Evolutionary conservation across 1,140 invertebrate species (phyloP).

Genomic region (Apis mellifera): Amel_HAv3.1 CM009931.2:6227001-6227500

Average conservation of each 20-base stretch:
- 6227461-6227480: neutral
- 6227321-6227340: neutral
- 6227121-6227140: neutral
- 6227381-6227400: conserved; percentile 12
- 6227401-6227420: conserved; percentile 9
- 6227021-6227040: neutral
- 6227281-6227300: neutral
- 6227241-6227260: neutral
- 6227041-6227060: neutral
- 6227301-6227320: conserved; percentile 3
- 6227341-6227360: too few relatives aligned
- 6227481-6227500: neutral
- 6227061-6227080: neutral
- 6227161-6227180: conserved; percentile 60
- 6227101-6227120: conserved; percentile 1
- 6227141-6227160: conserved; percentile 65
- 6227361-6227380: neutral
- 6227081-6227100: neutral
- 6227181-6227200: conserved; percentile 52
- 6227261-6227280: neutral
- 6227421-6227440: neutral
- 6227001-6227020: neutral
- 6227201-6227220: conserved; percentile 49
- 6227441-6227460: neutral
- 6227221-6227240: neutral